Evolutionary conservation across 2,797 vertebrate species (phyloP).

Genomic region (Pantherophis alleghaniensis): DNA sequence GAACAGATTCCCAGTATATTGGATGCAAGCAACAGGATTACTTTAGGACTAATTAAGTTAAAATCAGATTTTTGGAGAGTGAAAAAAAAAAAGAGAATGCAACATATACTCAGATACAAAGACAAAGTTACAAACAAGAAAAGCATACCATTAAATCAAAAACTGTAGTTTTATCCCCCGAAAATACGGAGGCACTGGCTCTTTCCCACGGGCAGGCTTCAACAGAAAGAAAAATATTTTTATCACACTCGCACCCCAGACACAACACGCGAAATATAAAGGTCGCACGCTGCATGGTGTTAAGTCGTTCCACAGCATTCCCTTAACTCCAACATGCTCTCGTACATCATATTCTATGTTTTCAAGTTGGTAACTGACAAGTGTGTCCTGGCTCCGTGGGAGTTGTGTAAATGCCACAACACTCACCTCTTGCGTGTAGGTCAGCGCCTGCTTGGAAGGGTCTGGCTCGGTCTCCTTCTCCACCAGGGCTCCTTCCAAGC

Average conservation of each 20-base stretch:
- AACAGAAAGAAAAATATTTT: conserved; percentile 73
- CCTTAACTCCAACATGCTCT: not conserved
- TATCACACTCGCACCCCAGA: conserved; percentile 61
- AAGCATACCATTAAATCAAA: conserved; percentile 70
- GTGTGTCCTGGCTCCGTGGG: fast-evolving
- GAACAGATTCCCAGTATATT: not conserved
- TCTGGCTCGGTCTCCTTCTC: conserved; percentile 87
- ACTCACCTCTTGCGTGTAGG: conserved; percentile 87
- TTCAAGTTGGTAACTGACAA: not conserved
- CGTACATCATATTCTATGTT: not conserved
- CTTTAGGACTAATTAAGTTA: conserved; percentile 27
- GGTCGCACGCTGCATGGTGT: not conserved
- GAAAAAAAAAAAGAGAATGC: conserved; percentile 39
- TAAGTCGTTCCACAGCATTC: not conserved
- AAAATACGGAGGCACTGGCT: conserved; percentile 70
- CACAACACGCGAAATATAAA: not conserved
- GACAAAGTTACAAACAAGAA: conserved; percentile 65
- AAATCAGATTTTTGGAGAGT: conserved; percentile 33
- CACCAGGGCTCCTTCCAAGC: conserved; percentile 94
- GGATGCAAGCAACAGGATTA: not conserved
- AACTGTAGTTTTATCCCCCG: conserved; percentile 73
- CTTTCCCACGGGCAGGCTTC: conserved; percentile 72
- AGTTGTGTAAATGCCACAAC: not conserved
- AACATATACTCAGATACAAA: conserved; percentile 54
- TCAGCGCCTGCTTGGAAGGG: conserved; percentile 73